These are phyloP conservation scores for Potamilus streckersoni DNA, from an alignment of 1,140 invertebrate genomes.

Conservation along the genomic window DNA sequence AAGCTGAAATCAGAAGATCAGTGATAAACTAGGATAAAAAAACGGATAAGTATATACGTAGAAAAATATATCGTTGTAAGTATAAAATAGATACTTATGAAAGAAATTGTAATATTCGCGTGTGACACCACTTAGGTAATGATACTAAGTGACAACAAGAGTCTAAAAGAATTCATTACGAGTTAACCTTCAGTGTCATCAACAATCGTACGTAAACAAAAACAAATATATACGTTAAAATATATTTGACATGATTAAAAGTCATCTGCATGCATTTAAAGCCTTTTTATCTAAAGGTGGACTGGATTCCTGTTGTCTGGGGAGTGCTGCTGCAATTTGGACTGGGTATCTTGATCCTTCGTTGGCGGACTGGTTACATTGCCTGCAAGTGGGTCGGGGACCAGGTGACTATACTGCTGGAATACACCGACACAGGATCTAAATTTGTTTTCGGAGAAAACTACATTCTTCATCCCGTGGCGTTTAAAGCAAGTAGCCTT, in stretches of 20 bases:
- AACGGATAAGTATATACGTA: too few relatives aligned
- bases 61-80: too few relatives aligned
- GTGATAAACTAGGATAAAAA: too few relatives aligned
- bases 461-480: conserved; percentile 53
- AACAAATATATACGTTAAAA: not conserved
- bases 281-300: conserved; percentile 34
- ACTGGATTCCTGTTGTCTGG: conserved; percentile 65
- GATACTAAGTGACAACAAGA: not conserved
- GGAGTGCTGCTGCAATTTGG: conserved; percentile 87
- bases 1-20: too few relatives aligned
- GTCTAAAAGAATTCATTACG: not conserved
- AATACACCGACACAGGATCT: conserved; percentile 81
- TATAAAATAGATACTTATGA: too few relatives aligned
- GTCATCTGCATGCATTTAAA: not conserved
- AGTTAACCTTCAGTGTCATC: not conserved
- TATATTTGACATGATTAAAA: not conserved
- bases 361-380: conserved; percentile 81
- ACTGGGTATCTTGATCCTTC: conserved; percentile 86
- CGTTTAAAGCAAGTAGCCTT: conserved; percentile 43
- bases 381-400: conserved; percentile 84
- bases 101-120: too few relatives aligned
- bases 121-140: not conserved
- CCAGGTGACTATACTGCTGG: conserved; percentile 78
- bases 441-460: conserved; percentile 85
- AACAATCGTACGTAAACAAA: not conserved